A percentile compares a stretch with the other conserved stretches of the same genome.
Evolutionary conservation across 2,113 vertebrate species (phyloP).

Genomic region (Phalacrocorax pelagicus): DNA sequence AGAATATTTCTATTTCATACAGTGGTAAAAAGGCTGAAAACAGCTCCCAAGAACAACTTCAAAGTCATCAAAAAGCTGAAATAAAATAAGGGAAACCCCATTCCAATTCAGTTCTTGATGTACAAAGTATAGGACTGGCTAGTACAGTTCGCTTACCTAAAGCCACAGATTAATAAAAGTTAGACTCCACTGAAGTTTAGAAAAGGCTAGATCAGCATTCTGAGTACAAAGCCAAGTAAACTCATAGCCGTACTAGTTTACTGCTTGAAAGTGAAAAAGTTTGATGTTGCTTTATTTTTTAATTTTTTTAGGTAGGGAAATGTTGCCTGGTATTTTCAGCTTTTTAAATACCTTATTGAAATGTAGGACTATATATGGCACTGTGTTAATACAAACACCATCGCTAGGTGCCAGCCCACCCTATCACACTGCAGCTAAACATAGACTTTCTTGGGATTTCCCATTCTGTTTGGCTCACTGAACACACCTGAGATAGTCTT

Average conservation of each 20-base stretch:
- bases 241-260: neutral
- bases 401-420: neutral
- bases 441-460: neutral
- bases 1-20: neutral
- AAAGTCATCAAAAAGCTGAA: conserved; percentile 11
- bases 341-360: neutral
- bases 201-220: neutral
- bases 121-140: neutral
- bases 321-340: neutral
- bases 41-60: neutral
- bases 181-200: neutral
- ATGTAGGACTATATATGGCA: neutral
- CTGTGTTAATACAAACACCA: neutral
- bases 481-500: neutral
- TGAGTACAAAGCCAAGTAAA: neutral
- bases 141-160: neutral
- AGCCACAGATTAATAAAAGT: neutral
- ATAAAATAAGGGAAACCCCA: neutral
- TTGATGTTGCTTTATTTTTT: neutral
- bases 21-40: neutral
- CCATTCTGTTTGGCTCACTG: neutral
- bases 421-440: neutral
- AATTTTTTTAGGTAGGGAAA: neutral
- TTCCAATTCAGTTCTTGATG: neutral
- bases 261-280: neutral